A percentile compares a stretch with the other conserved stretches of the same genome.
These are phyloP conservation scores for Onychostruthus taczanowskii DNA, from an alignment of 2,113 vertebrate species.

Conservation along the genomic window DNA sequence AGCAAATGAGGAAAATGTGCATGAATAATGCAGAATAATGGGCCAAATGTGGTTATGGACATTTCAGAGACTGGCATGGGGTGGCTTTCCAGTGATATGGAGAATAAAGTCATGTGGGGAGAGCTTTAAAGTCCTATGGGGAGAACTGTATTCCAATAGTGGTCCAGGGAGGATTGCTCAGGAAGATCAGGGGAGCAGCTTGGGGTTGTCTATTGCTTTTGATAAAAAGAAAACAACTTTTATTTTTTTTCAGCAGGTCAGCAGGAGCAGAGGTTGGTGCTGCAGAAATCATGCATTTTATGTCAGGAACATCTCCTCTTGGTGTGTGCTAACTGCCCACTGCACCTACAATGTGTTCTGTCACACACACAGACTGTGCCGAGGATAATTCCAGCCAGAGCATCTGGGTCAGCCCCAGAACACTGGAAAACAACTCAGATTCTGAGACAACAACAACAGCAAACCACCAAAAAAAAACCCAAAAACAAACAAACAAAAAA, in stretches of 20 bases:
- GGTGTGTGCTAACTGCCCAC: accelerated
- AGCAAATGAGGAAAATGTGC: neutral
- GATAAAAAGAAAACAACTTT: accelerated
- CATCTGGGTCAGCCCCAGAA: accelerated
- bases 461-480: too few relatives aligned
- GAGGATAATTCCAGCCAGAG: neutral
- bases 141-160: neutral
- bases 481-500: too few relatives aligned
- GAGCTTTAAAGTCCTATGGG: neutral
- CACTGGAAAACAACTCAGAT: neutral
- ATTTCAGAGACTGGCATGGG: neutral
- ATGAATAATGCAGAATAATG: neutral
- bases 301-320: accelerated
- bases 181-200: neutral
- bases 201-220: accelerated
- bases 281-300: neutral
- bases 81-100: neutral
- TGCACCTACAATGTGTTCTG: neutral
- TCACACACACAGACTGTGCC: accelerated
- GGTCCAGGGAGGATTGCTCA: neutral
- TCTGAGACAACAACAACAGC: neutral
- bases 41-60: accelerated
- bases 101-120: neutral
- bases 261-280: neutral
- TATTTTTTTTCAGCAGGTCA: neutral